Evolutionary conservation across 2,797 vertebrate genomes (phyloP), one percentile per base, ranked within the genome.

Genomic region (Rhinoraja longicauda): DNA sequence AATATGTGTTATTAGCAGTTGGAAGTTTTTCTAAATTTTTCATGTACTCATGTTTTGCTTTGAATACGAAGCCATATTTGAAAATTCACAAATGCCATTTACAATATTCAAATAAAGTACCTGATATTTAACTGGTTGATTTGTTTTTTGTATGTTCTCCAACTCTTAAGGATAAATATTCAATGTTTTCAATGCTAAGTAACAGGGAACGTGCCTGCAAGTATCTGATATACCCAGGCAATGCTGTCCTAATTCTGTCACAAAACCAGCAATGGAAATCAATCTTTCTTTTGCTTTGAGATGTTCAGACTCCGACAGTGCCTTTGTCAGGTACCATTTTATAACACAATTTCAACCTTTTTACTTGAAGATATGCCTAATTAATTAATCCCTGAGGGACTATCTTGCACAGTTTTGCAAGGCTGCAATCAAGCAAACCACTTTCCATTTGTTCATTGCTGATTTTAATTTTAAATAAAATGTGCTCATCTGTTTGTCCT

Each of bases 371-470:
- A 92, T 45, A 29, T 92, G 67, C 72, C 90, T 92, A 92, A 92
- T 92, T 92, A 92, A 92, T 92, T 72, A 75, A 75, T 73, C 90
- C 10, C 90, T 88, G 36, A 53, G 90, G 39, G 90, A 45, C n/a
- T 36, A 88, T 88, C 59, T 53, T 8, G n/a, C 29, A 21, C 13
- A 64, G 82, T 13, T 17, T 84, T 62, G 82, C 82, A 86, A 62
- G 84, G 1, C 59, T 64, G 59, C n/a, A 64, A 88, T 88, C 7
- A 88, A 64, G n/a, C 84, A 88, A 67, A 32, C 59, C 59, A 32
- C 17, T 7, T 88, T 88, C n/a, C 84, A 88, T 88, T 32, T 88
- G 67, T 88, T 64, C 8, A 17, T n/a, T 88, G 19, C 84, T 88
- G 59, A 88, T 62, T 64, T 5, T 67, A 88, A 88, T 62, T 64